Conservation (phyloP, 1,140 invertebrate genomes). For the Heliconius congener region DNA sequence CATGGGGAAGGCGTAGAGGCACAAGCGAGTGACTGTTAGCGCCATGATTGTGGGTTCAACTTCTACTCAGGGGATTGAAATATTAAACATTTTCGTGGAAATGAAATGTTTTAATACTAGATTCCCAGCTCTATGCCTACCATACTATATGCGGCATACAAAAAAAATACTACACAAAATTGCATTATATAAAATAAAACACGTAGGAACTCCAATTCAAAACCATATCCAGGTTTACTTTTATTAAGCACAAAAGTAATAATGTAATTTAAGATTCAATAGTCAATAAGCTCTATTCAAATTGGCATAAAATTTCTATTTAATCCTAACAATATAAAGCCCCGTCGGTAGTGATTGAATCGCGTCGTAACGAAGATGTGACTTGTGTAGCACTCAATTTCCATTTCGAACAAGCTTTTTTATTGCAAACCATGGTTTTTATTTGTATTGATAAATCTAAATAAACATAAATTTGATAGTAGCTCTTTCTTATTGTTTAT, state of each 20-base stretch:
- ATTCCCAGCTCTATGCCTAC: too few species aligned
- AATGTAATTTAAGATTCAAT: conserved; percentile 5
- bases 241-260: not conserved
- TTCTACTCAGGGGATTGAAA: too few species aligned
- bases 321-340: conserved; percentile 3
- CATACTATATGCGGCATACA: too few species aligned
- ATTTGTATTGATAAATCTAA: not conserved
- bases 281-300: conserved; percentile 6
- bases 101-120: too few species aligned
- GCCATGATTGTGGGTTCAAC: too few species aligned
- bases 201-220: too few species aligned
- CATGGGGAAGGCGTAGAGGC: too few species aligned
- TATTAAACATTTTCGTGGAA: too few species aligned
- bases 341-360: conserved; percentile 1
- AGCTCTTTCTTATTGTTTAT: not conserved
- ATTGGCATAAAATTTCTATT: conserved; percentile 11
- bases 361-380: conserved; percentile 3
- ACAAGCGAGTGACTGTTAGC: too few species aligned
- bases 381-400: conserved; percentile 4
- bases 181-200: too few species aligned
- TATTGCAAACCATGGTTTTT: not conserved
- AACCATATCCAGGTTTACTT: too few species aligned
- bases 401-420: not conserved
- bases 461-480: not conserved
- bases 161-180: too few species aligned